Base-by-base conservation (phyloP, 2,797 vertebrate genomes). In the Oreortyx pictus region DNA sequence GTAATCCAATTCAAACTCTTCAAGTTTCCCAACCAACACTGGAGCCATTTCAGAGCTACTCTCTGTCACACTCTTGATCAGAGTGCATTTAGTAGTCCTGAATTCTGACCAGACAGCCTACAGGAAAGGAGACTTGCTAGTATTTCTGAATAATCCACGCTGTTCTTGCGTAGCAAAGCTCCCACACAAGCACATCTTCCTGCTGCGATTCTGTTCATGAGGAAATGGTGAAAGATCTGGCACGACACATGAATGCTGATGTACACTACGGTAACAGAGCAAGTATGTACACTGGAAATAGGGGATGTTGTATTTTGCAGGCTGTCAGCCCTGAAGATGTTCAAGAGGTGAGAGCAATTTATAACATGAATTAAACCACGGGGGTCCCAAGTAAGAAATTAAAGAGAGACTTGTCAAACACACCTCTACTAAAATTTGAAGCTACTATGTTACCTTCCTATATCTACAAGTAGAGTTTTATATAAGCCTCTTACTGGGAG, bases 251-350 rank as follows among this genome's bases (percentile, higher is more conserved):
- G 46, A 94, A 66, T 44, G 66, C 43, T 89, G 70, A 27, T 50
- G 87, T 2, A 64, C 27, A 46, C 72, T 59, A 50, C 1, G 61
- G 46, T 33, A 74, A 89, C 46, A 88, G 65, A 86, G 46, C 37
- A 89, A 83, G 16, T 39, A 61, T 60, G 23, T 31, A 60, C 65
- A 59, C 60, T 49, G 33, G 59, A 94, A 65, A 82, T 1, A 23
- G 33, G 31, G 31, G 56, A 71, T 6, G 2, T 75, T 72, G 87
- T 78, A 68, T 83, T 89, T 78, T 89, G 66, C 50, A 88, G 68
- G 52, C 54, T 62, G 29, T 74, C 59, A 89, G 76, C 57, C 88
- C 27, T 27, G 10, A 12, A 33, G 24, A 86, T 52, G 47, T 70
- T 79, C 60, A 84, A 92, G 89, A 78, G 1, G 3, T 5, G 18